Evolutionary conservation across 2,888 invertebrate species (phyloP), one percentile per base, ranked within the genome.

Genomic region (Rhamphomyia laevipes): DNA sequence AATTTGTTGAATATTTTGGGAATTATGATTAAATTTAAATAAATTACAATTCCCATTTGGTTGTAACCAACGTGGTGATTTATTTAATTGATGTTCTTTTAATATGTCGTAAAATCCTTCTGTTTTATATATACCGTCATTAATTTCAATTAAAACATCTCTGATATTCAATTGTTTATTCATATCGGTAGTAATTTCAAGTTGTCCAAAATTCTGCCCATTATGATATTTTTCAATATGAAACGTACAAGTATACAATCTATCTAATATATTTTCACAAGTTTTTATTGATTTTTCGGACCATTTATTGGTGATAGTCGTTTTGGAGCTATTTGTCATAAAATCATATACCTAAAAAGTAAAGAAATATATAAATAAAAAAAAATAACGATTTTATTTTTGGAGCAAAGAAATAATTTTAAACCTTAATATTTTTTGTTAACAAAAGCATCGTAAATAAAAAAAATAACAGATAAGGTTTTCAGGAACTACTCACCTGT

Each of bases 321-420:
- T n/a, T 37, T 46, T 42, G 2, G 47, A 18, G 9, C 30, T 4
- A 13, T 21, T 40, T 12, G 21, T 46, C 4, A 45, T 17, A 43
- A 50, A 54, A 46, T 50, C 45, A 27, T 40, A 54, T 18, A n/a
- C 42, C 54, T 54, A 43, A 21, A 50, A 44, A 33, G n/a, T n/a
- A n/a, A n/a, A n/a, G n/a, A 38, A 43, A 33, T 23, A 23, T 21
- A 37, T 23, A 31, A 31, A 30, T n/a, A n/a, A n/a, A n/a, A n/a
- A n/a, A n/a, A n/a, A n/a, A n/a, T n/a, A n/a, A n/a, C n/a, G n/a
- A n/a, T n/a, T n/a, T n/a, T n/a, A n/a, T n/a, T n/a, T n/a, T n/a
- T n/a, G n/a, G n/a, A n/a, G n/a, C n/a, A n/a, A n/a, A n/a, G n/a
- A n/a, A n/a, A n/a, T n/a, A n/a, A n/a, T n/a, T n/a, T n/a, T n/a